phyloP scores from a whole-genome alignment of 2,113 vertebrate genomes.

The Shinisaurus crocodilurus region DNA sequence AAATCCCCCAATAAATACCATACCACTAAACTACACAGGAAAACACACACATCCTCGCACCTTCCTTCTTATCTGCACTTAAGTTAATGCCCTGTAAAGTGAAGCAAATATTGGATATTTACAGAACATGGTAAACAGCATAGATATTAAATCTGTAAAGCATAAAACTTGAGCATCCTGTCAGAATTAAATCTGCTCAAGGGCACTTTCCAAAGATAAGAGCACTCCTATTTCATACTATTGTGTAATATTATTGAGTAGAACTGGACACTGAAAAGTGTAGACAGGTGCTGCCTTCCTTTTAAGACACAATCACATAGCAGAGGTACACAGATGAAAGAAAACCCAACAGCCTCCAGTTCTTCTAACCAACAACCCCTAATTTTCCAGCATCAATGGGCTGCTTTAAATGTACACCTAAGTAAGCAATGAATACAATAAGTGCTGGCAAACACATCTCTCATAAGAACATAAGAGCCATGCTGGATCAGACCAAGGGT shows the following conservation, averaged over 20 bases:
- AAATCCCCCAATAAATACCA: conserved; percentile 15
- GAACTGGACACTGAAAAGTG: conserved; percentile 37
- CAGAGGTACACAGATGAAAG: conserved; percentile 21
- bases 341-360: background rate
- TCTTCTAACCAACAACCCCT: conserved; percentile 23
- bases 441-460: background rate
- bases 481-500: no score
- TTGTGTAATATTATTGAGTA: conserved; percentile 23
- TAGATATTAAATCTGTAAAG: background rate
- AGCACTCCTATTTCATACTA: conserved; percentile 29
- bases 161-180: background rate
- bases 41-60: background rate
- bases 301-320: conserved; percentile 40
- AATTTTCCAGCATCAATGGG: background rate
- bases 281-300: conserved; percentile 23
- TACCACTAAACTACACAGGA: background rate
- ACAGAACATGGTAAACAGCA: conserved; percentile 10
- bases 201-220: conserved; percentile 26
- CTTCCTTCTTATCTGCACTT: background rate
- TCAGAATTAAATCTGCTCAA: conserved; percentile 3
- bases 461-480: no score
- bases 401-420: background rate
- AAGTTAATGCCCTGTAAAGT: conserved; percentile 30
- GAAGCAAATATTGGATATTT: conserved; percentile 11
- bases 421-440: background rate